Conservation (phyloP, 1,140 invertebrate genomes). For the Scaptomyza hsui region DNA sequence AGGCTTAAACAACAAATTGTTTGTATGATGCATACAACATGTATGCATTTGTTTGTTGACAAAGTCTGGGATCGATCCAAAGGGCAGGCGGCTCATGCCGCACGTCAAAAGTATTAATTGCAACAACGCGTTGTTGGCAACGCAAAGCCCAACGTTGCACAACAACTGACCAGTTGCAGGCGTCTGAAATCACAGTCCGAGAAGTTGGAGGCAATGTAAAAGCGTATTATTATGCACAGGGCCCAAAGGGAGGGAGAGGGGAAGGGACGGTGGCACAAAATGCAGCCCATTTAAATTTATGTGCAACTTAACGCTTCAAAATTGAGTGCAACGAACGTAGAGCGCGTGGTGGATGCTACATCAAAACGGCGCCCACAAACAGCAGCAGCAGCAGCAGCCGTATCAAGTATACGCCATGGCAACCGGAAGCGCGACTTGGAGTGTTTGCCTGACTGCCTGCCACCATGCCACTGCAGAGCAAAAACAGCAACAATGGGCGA, state of each 20-base stretch:
- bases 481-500: slow-evolving; percentile 60
- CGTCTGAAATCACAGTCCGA: slow-evolving; percentile 50
- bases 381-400: too few relatives aligned
- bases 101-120: slow-evolving; percentile 67
- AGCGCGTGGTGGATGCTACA: slow-evolving; percentile 24
- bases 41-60: not conserved
- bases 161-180: slow-evolving; percentile 13
- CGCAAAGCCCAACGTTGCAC: slow-evolving; percentile 3
- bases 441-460: slow-evolving; percentile 71
- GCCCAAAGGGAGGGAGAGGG: not conserved
- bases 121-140: slow-evolving; percentile 16
- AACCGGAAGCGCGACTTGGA: slow-evolving; percentile 77
- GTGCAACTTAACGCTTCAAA: slow-evolving; percentile 82
- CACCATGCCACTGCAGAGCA: slow-evolving; percentile 39
- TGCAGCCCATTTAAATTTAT: slow-evolving; percentile 75
- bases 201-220: slow-evolving; percentile 12
- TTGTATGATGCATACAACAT: not conserved
- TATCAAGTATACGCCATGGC: slow-evolving; percentile 79
- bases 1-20: not conserved
- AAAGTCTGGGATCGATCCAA: slow-evolving; percentile 4
- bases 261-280: not conserved
- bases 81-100: not conserved
- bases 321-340: slow-evolving; percentile 79
- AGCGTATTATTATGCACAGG: slow-evolving; percentile 46
- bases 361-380: slow-evolving; percentile 56